A percentile compares a stretch with the other conserved stretches of the same genome.
Conservation (phyloP, 2,113 vertebrate genomes). For the Lampris megalopsis region DNA sequence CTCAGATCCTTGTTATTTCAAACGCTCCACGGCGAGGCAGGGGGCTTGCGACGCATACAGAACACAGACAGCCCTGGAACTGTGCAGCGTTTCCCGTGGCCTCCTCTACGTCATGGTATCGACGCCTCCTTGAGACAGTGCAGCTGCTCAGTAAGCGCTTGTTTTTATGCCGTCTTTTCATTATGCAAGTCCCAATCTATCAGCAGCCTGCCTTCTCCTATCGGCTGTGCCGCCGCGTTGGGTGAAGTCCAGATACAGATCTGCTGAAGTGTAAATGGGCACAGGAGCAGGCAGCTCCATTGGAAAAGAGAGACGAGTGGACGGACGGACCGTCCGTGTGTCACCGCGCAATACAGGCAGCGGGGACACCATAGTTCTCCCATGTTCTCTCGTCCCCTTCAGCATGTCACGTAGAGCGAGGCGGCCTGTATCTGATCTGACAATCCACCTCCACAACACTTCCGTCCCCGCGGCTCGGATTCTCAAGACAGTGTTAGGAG, state of each 20-base stretch:
- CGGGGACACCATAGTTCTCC: constrained; percentile 63
- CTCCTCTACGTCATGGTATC: constrained; percentile 51
- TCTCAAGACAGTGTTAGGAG: constrained; percentile 54
- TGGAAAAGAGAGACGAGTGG: constrained; percentile 62
- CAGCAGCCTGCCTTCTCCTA: constrained; percentile 41
- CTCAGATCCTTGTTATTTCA: constrained; percentile 27
- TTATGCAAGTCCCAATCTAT: constrained; percentile 58
- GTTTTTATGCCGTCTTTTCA: constrained; percentile 64
- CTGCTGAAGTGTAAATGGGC: constrained; percentile 67
- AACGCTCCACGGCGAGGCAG: constrained; percentile 44
- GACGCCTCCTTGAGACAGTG: constrained; percentile 49
- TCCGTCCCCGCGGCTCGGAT: constrained; percentile 64
- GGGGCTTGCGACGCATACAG: constrained; percentile 50
- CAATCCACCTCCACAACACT: constrained; percentile 73
- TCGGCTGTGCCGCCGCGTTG: constrained; percentile 56
- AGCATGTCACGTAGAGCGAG: constrained; percentile 69
- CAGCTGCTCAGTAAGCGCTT: constrained; percentile 64
- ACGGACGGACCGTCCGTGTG: constrained; percentile 56
- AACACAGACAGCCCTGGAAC: constrained; percentile 43
- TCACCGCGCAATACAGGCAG: constrained; percentile 53
- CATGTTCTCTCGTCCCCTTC: constrained; percentile 58
- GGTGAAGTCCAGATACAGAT: constrained; percentile 72
- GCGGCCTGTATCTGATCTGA: constrained; percentile 73
- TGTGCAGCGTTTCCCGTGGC: constrained; percentile 64
- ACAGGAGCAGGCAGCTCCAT: constrained; percentile 48